Percentiles rank a stretch among this genome's conserved stretches.
These are phyloP conservation scores for Felis catus DNA, from an alignment of 2,113 vertebrate genomes.

Conservation along the genomic window F.catus_Fca126_mat1.0 CM031416.1:143142001-143142500, in stretches of 20 bases:
- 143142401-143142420: neutral
- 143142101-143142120: neutral
- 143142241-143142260: neutral
- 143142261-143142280: neutral
- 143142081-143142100: no score
- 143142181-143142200: neutral
- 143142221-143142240: fast-evolving
- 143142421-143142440: neutral
- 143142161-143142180: neutral
- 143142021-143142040: neutral
- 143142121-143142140: neutral
- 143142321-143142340: neutral
- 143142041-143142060: no score
- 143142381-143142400: fast-evolving
- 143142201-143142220: neutral
- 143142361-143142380: neutral
- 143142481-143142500: neutral
- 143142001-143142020: fast-evolving
- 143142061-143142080: no score
- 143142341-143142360: neutral
- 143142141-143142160: neutral
- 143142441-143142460: constrained; percentile 32
- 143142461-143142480: neutral
- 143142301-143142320: no score
- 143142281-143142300: neutral